Percentiles rank a stretch among this genome's conserved stretches.
Conservation (phyloP, 2,888 invertebrate species). For the Chesias legatella region DNA sequence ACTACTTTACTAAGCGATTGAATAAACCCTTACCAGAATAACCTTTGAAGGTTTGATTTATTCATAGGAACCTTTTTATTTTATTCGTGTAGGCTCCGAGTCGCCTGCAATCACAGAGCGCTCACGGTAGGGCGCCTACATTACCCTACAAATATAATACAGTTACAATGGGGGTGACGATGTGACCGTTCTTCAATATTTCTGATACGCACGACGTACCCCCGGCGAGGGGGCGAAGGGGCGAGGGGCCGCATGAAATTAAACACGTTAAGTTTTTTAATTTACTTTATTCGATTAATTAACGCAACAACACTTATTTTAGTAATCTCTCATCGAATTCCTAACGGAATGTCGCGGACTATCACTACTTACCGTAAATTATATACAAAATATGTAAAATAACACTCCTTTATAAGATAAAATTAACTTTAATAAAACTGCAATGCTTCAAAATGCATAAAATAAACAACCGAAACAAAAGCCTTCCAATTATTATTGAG, state of each 20-base stretch:
- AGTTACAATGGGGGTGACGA: no score
- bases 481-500: neutral
- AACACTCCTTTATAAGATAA: neutral
- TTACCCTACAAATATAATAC: no score
- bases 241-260: neutral
- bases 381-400: slow-evolving; percentile 1
- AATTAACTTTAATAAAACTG: slow-evolving; percentile 1
- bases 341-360: slow-evolving; percentile 10
- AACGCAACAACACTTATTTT: slow-evolving; percentile 11
- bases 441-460: slow-evolving; percentile 13
- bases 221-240: no score
- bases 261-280: neutral
- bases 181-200: no score
- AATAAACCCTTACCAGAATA: no score
- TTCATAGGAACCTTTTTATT: no score
- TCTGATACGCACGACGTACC: no score
- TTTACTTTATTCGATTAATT: neutral
- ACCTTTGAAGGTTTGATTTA: no score
- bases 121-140: no score
- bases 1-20: no score
- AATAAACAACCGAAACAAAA: slow-evolving; percentile 8
- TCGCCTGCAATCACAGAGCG: no score
- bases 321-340: slow-evolving; percentile 9
- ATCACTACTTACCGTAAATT: neutral
- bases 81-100: no score